Evolutionary conservation across 2,113 vertebrate genomes (phyloP), one percentile per base, ranked within the genome.

Genomic region (Lota lota): DNA sequence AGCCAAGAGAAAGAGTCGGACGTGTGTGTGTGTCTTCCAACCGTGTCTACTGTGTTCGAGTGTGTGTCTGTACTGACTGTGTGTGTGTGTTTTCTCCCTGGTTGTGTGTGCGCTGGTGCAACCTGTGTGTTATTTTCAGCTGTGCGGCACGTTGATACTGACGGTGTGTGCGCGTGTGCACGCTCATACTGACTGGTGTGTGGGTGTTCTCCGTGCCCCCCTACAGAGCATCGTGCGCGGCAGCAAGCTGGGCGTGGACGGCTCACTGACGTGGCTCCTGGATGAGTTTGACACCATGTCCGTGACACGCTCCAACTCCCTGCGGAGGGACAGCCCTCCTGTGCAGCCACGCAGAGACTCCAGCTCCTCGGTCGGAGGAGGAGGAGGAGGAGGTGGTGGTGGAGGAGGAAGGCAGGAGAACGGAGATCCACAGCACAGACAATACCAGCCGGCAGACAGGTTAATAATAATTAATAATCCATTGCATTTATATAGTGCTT

Each of bases 211-310:
- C 6, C 47, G 57, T 12, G 3, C 3, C 28, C 11, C 19, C 28
- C 18, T 68, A 5, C 75, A 98, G 95, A 92, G 92, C 68, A 98
- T 98, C 58, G 96, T 98, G 3, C 91, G 96, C 2, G 96, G 96
- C 82, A 96, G 87, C 85, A 96, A 94, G 85, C 76, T 94, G 0
- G 88, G 90, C 33, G 91, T 88, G 65, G 96, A 95, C 20, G 95
- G 95, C 70, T 95, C 96, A 8, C 90, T 98, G 54, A 93, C 94
- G 0, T 95, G 96, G 95, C 92, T 98, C 67, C 83, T 98, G 74
- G 96, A 95, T 5, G 95, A 96, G 78, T 97, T 97, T 72, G 94
- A 97, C 85, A 93, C 90, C 79, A 95, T 98, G 94, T 98, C 96
- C 0, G 95, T 98, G 74, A 96, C 93, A 0, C 95, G 95, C 72